Percentiles rank a stretch among this genome's conserved stretches.
phyloP scores from a whole-genome alignment of 2,113 vertebrate species.

The Gnathonemus echidnorhynchus region DNA sequence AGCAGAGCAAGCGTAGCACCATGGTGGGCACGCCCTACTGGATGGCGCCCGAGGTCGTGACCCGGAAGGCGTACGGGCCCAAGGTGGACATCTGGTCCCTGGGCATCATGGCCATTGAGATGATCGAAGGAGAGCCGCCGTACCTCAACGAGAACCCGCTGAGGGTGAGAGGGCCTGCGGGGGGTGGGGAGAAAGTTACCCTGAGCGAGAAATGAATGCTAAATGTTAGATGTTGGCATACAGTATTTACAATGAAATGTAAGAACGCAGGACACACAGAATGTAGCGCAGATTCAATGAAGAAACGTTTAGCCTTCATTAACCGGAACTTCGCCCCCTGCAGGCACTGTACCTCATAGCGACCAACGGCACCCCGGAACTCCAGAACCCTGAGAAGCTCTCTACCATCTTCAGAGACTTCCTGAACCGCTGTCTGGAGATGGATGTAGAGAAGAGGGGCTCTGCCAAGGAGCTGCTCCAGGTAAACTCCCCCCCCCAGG shows the following conservation, averaged over 20 bases:
- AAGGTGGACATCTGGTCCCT: slow-evolving; percentile 98
- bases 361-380: slow-evolving; percentile 90
- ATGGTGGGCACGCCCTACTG: slow-evolving; percentile 98
- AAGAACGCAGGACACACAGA: background rate
- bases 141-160: slow-evolving; percentile 96
- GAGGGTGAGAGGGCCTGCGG: slow-evolving; percentile 63
- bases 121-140: slow-evolving; percentile 93
- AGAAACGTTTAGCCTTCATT: background rate
- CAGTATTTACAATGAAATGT: background rate
- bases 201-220: background rate
- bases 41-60: slow-evolving; percentile 97
- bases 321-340: background rate
- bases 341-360: slow-evolving; percentile 97
- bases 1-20: slow-evolving; percentile 95
- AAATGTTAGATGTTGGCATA: background rate
- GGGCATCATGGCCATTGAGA: slow-evolving; percentile 97
- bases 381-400: slow-evolving; percentile 93
- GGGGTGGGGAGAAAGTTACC: background rate
- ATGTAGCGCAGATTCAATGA: background rate
- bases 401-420: slow-evolving; percentile 85
- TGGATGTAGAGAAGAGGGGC: slow-evolving; percentile 95
- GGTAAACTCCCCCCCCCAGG: slow-evolving; percentile 49
- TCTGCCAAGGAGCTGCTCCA: slow-evolving; percentile 89
- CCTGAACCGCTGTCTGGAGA: slow-evolving; percentile 88
- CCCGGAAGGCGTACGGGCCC: slow-evolving; percentile 87